A percentile compares a stretch with the other conserved stretches of the same genome.
phyloP scores from a whole-genome alignment of 2,888 invertebrate species.

The Drosophila affinis region DNA sequence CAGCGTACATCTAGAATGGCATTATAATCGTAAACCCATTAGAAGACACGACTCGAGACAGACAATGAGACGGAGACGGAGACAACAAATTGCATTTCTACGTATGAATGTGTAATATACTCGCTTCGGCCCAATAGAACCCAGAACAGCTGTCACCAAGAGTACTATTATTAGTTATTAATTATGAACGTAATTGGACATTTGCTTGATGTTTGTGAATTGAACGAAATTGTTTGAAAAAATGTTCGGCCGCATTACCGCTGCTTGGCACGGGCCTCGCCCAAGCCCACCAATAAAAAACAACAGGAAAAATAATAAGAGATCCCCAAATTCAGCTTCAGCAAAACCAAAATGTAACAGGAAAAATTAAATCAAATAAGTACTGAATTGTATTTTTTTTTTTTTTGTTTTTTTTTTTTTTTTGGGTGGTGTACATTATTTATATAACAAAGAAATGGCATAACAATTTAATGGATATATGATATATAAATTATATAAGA shows the following conservation, averaged over 20 bases:
- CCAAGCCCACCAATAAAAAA: slow-evolving; percentile 56
- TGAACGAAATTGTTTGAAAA: slow-evolving; percentile 12
- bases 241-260: slow-evolving; percentile 36
- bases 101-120: slow-evolving; percentile 64
- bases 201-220: slow-evolving; percentile 19
- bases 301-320: slow-evolving; percentile 7
- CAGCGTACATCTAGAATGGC: neutral
- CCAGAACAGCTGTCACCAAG: slow-evolving; percentile 10
- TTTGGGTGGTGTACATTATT: slow-evolving; percentile 53
- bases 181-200: slow-evolving; percentile 31
- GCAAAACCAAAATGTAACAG: slow-evolving; percentile 20
- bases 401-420: slow-evolving; percentile 48
- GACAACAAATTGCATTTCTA: slow-evolving; percentile 58
- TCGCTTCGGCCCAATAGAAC: slow-evolving; percentile 23
- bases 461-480: slow-evolving; percentile 60
- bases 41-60: neutral
- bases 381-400: slow-evolving; percentile 51
- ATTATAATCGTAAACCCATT: neutral
- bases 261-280: slow-evolving; percentile 60
- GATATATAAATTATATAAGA: slow-evolving; percentile 68
- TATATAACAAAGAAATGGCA: slow-evolving; percentile 38
- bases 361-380: slow-evolving; percentile 35
- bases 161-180: slow-evolving; percentile 33
- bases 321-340: slow-evolving; percentile 34
- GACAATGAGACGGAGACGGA: slow-evolving; percentile 20